These are phyloP conservation scores for Buathra laborator DNA, from an alignment of 2,888 invertebrate species.

Conservation along the genomic window DNA sequence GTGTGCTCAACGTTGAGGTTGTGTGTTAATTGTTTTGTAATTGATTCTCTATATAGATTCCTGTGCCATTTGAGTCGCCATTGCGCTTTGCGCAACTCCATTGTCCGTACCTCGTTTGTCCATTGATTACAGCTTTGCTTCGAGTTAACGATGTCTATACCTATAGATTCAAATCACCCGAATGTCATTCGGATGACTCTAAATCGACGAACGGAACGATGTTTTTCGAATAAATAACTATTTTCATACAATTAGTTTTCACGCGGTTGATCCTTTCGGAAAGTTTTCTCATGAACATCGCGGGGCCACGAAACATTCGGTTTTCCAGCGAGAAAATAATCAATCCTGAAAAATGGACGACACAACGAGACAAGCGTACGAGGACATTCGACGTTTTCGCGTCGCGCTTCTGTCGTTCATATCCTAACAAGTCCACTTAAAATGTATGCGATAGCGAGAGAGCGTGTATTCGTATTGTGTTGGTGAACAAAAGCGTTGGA, in stretches of 20 bases:
- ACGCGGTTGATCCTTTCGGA: no score
- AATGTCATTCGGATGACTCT: not conserved
- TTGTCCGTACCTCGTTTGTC: not conserved
- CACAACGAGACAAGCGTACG: not conserved
- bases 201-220: not conserved
- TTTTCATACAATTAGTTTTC: not conserved
- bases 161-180: not conserved
- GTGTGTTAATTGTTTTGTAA: conserved; percentile 1
- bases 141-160: not conserved
- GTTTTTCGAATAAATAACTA: not conserved
- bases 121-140: not conserved
- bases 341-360: no score
- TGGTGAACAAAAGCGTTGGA: not conserved
- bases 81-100: not conserved
- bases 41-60: not conserved
- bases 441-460: not conserved
- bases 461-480: not conserved
- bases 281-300: no score
- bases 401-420: not conserved
- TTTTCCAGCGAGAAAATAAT: no score
- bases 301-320: no score
- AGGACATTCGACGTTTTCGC: not conserved
- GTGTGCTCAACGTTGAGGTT: not conserved
- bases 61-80: not conserved
- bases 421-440: not conserved